These are phyloP conservation scores for Rattus norvegicus DNA, from an alignment of 2,113 vertebrate genomes.

Conservation along the genomic window DNA sequence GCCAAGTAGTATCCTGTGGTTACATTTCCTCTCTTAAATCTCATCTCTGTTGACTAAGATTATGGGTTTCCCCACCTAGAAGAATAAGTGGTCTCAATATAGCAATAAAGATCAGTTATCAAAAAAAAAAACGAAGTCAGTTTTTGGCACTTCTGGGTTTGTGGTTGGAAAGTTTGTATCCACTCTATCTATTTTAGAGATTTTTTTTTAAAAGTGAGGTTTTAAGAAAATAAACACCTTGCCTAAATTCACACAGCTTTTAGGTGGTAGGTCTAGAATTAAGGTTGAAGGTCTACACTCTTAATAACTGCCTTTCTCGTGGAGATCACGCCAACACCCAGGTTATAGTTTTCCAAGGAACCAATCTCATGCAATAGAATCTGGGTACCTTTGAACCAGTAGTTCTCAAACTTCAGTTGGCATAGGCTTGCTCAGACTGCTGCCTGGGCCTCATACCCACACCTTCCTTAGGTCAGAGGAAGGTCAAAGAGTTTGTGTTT, in stretches of 20 bases:
- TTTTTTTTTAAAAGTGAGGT: not conserved
- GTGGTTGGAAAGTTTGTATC: conserved; percentile 1
- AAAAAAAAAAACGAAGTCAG: conserved; percentile 3
- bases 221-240: not conserved
- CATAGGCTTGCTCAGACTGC: not conserved
- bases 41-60: conserved; percentile 19
- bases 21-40: conserved; percentile 33
- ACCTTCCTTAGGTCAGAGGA: not conserved
- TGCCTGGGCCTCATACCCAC: not conserved
- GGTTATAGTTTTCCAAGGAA: conserved; percentile 17
- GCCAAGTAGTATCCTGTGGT: not conserved
- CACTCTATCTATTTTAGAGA: conserved; percentile 32
- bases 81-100: not conserved
- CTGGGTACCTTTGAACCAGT: not conserved
- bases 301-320: not conserved
- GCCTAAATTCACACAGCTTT: conserved; percentile 21
- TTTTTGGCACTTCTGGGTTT: not conserved
- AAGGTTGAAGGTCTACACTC: not conserved
- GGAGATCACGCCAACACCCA: not conserved
- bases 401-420: not conserved
- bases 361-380: not conserved
- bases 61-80: not conserved
- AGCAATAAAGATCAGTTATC: conserved; percentile 28
- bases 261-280: not conserved
- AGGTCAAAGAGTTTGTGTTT: not conserved